These are phyloP conservation scores for Arothron firmamentum DNA, from an alignment of 2,113 vertebrate species.

Conservation along the genomic window DNA sequence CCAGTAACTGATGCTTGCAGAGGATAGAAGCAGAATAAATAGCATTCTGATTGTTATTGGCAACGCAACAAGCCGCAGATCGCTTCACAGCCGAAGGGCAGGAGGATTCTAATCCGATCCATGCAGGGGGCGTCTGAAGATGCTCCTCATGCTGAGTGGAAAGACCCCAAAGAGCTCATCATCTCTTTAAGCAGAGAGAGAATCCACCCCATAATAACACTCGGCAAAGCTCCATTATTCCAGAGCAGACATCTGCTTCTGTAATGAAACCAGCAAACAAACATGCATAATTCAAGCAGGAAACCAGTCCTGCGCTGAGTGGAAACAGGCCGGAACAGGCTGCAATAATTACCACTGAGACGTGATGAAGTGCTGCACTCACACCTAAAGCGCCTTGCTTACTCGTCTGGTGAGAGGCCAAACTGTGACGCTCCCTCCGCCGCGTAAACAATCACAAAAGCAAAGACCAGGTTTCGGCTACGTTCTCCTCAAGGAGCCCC, in stretches of 20 bases:
- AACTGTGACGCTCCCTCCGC: background rate
- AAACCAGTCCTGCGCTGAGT: constrained; percentile 25
- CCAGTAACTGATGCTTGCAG: too few relatives aligned
- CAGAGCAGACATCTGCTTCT: constrained; percentile 54
- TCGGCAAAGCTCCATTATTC: constrained; percentile 48
- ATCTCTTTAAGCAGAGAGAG: constrained; percentile 14
- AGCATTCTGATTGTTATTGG: too few relatives aligned
- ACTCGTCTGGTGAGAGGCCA: constrained; percentile 44
- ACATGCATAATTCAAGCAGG: constrained; percentile 64
- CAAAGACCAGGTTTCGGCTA: background rate
- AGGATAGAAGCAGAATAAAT: too few relatives aligned
- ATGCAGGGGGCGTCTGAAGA: constrained; percentile 7
- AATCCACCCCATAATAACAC: constrained; percentile 35
- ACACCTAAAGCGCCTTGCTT: constrained; percentile 53
- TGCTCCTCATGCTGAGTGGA: constrained; percentile 24
- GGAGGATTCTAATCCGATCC: constrained; percentile 19
- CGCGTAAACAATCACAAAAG: too few relatives aligned
- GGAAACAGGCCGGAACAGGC: constrained; percentile 24
- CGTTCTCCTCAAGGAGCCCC: too few relatives aligned
- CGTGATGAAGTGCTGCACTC: constrained; percentile 57
- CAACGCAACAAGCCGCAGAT: too few relatives aligned
- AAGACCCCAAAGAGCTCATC: constrained; percentile 35
- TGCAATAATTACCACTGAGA: constrained; percentile 53
- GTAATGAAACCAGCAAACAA: constrained; percentile 65
- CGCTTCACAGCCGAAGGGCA: too few relatives aligned